Evolutionary conservation across 2,797 vertebrate genomes (phyloP).

Genomic region (Scarus forsteni): DNA sequence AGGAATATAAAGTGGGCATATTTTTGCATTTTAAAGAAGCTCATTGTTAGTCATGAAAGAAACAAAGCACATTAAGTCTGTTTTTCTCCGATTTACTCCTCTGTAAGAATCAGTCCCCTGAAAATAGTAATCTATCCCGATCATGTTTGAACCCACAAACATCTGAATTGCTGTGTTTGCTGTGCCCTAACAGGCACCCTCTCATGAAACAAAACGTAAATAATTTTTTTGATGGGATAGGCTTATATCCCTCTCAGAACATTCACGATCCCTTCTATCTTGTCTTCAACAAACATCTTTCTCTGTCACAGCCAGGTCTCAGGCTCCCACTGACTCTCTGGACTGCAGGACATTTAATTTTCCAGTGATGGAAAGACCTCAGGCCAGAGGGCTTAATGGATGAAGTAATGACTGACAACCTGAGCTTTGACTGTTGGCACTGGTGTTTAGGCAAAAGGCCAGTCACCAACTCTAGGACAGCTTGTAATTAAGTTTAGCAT

Average conservation of each 20-base stretch:
- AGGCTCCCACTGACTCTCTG: constrained; percentile 17
- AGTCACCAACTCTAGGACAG: constrained; percentile 9
- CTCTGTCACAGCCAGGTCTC: constrained; percentile 15
- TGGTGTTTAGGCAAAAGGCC: constrained; percentile 16
- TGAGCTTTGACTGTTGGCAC: constrained; percentile 16
- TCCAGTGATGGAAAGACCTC: constrained; percentile 6
- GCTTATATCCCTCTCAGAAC: constrained; percentile 5
- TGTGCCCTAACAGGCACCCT: constrained; percentile 5
- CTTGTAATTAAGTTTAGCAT: neutral
- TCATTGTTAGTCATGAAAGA: neutral
- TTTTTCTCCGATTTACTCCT: neutral
- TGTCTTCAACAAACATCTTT: constrained; percentile 3
- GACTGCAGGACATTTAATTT: neutral
- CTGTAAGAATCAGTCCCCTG: neutral
- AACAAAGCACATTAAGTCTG: neutral
- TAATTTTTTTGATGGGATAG: neutral
- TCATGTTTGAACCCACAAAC: neutral
- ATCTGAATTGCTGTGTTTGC: neutral
- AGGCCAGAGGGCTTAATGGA: constrained; percentile 16
- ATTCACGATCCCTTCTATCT: neutral
- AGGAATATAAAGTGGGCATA: neutral
- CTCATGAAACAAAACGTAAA: constrained; percentile 1
- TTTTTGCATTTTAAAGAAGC: neutral
- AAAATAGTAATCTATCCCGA: neutral
- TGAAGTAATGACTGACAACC: constrained; percentile 21